Percentiles rank a stretch among this genome's conserved stretches.
Evolutionary conservation across 2,113 vertebrate genomes (phyloP).

Genomic region (Prionailurus bengalensis): DNA sequence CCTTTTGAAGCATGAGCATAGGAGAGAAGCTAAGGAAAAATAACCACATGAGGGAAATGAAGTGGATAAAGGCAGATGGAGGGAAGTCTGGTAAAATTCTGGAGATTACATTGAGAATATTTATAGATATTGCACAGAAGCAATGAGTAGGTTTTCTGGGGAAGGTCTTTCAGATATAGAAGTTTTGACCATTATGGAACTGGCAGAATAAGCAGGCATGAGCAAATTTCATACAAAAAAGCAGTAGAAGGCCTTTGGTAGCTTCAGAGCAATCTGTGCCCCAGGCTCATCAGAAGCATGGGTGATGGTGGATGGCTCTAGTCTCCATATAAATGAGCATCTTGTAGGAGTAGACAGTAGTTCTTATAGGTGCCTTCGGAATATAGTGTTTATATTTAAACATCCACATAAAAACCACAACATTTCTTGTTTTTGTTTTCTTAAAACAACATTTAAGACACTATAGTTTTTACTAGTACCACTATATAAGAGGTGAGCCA

Average conservation of each 20-base stretch:
- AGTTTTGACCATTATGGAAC: neutral
- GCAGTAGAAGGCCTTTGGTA: neutral
- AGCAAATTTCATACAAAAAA: neutral
- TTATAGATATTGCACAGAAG: neutral
- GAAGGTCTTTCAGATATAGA: neutral
- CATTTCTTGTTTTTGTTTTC: neutral
- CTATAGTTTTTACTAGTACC: neutral
- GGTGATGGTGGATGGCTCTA: neutral
- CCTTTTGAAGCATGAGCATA: neutral
- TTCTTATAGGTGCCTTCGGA: neutral
- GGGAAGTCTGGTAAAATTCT: neutral
- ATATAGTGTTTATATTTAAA: neutral
- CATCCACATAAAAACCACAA: neutral
- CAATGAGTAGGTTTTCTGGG: neutral
- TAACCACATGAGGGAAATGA: neutral
- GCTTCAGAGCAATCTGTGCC: neutral
- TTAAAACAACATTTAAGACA: neutral
- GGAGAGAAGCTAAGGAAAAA: neutral
- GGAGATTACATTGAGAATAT: neutral
- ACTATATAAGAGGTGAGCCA: neutral
- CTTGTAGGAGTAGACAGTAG: accelerated
- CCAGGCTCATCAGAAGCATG: neutral
- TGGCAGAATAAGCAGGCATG: neutral
- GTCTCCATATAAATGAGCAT: neutral
- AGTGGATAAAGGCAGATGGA: neutral